phyloP scores from a whole-genome alignment of 2,797 vertebrate species.

The Trachurus trachurus region DNA sequence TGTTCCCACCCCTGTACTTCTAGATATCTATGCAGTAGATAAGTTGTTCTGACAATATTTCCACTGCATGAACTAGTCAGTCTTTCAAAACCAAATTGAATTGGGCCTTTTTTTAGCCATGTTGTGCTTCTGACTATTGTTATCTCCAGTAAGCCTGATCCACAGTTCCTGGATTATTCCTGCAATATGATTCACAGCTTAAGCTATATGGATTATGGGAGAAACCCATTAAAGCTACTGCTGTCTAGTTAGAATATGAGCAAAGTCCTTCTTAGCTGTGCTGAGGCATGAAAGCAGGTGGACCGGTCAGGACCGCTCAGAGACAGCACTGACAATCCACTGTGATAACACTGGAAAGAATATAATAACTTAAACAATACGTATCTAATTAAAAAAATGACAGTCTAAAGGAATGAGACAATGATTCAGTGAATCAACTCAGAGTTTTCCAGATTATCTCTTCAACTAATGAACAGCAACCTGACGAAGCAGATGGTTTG shows the following conservation, averaged over 20 bases:
- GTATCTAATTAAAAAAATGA: neutral
- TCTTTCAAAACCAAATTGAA: conserved; percentile 60
- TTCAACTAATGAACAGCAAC: no score
- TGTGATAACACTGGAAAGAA: conserved; percentile 4
- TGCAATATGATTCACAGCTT: conserved; percentile 61
- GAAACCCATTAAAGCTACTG: conserved; percentile 53
- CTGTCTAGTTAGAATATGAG: conserved; percentile 44
- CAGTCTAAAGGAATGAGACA: neutral
- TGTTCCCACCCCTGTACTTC: neutral
- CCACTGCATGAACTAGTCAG: conserved; percentile 13
- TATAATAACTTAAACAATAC: neutral
- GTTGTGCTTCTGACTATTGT: conserved; percentile 51
- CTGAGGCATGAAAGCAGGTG: conserved; percentile 21
- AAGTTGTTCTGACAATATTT: conserved; percentile 36
- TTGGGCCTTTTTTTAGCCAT: conserved; percentile 51
- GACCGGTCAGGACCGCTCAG: conserved; percentile 1
- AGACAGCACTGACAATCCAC: conserved; percentile 12
- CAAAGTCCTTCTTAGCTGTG: conserved; percentile 27
- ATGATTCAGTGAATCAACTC: neutral
- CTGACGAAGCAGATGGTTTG: neutral
- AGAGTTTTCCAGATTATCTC: no score
- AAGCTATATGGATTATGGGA: conserved; percentile 60
- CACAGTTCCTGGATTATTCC: conserved; percentile 63
- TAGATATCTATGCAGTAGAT: conserved; percentile 14
- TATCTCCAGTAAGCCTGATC: conserved; percentile 59